Base-by-base conservation (phyloP, 2,113 vertebrate genomes). In the Nyctibius bracteatus region DNA sequence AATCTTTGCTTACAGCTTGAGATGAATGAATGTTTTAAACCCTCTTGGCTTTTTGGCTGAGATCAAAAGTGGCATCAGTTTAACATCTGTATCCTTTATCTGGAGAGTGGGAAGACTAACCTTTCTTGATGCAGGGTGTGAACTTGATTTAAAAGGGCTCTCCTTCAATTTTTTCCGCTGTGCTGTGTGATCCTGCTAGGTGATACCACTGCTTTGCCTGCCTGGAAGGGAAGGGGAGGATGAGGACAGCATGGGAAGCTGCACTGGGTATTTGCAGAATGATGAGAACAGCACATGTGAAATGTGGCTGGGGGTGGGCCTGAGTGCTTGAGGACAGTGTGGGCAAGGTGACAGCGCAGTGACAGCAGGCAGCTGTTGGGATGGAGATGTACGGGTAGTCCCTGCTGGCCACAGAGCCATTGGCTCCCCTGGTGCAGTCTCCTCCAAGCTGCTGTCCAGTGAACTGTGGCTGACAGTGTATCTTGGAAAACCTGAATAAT, bases 71-170 rank as follows among this genome's bases (percentile, higher is more conserved):
- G 77, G 61, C 68, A 81, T 92, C 59, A 81, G 71, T 83, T 89
- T 78, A 93, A 85, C 59, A 55, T 43, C 85, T 86, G 33, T 68
- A 49, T 39, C 55, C 52, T 75, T 74, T 88, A 74, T 89, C 65
- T 58, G n/a, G 41, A 31, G 22, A 65, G 66, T 10, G 30, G 44
- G 52, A 90, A 90, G 54, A 43, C 31, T 33, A 72, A 82, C 81
- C 57, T 87, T 63, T 55, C 70, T 27, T 30, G 81, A 66, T 1
- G 4, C 20, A 39, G 81, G 66, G 19, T 0, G 0, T 72, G 61
- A 95, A 85, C 78, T 89, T 89, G 84, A 90, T 89, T 89, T 82
- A 62, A 54, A 90, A 85, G 49, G 84, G n/a, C 49, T 96, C 51
- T 68, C n/a, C 61, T 87, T 84, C 59, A n/a, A 1, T 55, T 72